Conservation (phyloP, 1,140 invertebrate genomes). For the Lepidotrigona ventralis region DNA sequence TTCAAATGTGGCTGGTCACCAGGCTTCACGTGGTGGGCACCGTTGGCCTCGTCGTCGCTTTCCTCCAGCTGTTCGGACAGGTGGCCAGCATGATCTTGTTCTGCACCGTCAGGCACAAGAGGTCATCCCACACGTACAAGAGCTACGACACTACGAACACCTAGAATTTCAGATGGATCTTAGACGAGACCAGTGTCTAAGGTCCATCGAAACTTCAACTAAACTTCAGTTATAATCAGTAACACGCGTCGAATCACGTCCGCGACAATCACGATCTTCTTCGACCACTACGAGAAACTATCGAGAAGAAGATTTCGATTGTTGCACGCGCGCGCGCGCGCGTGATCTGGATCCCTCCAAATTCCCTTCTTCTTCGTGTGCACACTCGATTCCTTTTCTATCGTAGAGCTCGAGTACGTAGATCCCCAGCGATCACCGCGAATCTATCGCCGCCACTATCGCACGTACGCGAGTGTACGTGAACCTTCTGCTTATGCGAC, state of each 20-base stretch:
- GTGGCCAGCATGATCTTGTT: constrained; percentile 89
- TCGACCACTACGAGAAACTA: not conserved
- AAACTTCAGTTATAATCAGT: not conserved
- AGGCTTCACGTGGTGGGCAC: constrained; percentile 86
- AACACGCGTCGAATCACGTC: not conserved
- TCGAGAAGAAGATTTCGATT: constrained; percentile 22
- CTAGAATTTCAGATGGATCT: constrained; percentile 77
- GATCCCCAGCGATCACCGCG: not conserved
- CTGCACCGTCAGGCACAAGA: constrained; percentile 87
- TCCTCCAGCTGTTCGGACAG: constrained; percentile 86
- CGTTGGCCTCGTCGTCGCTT: constrained; percentile 86
- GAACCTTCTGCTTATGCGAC: not conserved
- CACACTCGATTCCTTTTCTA: not conserved
- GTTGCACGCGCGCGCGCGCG: not conserved
- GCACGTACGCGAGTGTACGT: no score
- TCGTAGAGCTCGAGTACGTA: not conserved
- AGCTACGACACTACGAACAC: constrained; percentile 84
- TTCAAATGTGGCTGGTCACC: constrained; percentile 86
- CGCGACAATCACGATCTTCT: constrained; percentile 38
- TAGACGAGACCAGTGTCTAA: constrained; percentile 73
- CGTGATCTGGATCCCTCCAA: not conserved
- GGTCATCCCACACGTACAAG: constrained; percentile 85
- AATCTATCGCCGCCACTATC: not conserved
- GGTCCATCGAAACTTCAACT: constrained; percentile 42
- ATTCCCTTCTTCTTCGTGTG: not conserved